Conservation (phyloP, 2,888 invertebrate genomes). For the Tryphoninae sp. region DNA sequence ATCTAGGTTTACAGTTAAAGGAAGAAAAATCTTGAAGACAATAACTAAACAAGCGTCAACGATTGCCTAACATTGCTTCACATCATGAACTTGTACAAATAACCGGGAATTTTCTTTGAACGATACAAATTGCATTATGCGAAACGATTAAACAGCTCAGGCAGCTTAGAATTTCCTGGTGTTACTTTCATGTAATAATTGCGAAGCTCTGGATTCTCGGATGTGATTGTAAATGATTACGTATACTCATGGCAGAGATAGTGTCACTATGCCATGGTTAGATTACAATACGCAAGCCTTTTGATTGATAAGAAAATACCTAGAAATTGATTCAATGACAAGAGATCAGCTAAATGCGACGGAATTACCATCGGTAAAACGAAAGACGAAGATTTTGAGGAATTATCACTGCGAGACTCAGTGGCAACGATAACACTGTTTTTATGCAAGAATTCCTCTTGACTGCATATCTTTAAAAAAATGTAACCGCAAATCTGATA, state of each 20-base stretch:
- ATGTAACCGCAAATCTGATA: slow-evolving; percentile 13
- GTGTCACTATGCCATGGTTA: slow-evolving; percentile 7
- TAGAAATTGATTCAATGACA: slow-evolving; percentile 11
- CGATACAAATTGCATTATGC: not conserved
- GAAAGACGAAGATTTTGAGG: not conserved
- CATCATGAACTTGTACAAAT: not conserved
- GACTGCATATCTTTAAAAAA: slow-evolving; percentile 39
- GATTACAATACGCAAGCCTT: slow-evolving; percentile 21
- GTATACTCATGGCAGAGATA: not conserved
- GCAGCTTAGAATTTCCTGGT: not conserved
- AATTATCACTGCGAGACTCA: slow-evolving; percentile 39
- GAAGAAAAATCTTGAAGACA: not conserved
- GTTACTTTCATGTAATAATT: not conserved
- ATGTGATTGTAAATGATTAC: slow-evolving; percentile 2
- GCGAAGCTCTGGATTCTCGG: not conserved
- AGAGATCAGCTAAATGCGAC: not conserved
- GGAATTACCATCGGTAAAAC: slow-evolving; percentile 16
- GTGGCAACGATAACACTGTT: slow-evolving; percentile 24
- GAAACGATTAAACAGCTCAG: not conserved
- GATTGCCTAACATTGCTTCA: not conserved
- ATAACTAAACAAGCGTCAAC: not conserved
- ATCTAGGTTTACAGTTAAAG: not conserved
- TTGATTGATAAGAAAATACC: slow-evolving; percentile 28
- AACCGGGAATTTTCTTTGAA: not conserved
- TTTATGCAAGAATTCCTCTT: slow-evolving; percentile 20